Conservation (phyloP, 1,140 invertebrate species). For the Coenobita brevimanus region DNA sequence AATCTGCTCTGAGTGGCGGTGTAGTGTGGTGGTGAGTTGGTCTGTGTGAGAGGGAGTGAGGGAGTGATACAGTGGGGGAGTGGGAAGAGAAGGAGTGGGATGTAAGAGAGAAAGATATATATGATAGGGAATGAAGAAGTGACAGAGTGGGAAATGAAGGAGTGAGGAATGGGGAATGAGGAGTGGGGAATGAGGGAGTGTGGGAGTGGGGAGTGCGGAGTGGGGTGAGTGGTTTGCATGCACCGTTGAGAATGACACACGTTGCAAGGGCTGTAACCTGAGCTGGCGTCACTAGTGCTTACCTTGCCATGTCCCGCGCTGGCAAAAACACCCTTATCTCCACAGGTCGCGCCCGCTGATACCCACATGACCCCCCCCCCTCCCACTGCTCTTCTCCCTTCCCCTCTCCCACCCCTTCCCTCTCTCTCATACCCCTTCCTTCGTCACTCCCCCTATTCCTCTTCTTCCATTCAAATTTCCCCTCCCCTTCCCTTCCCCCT, state of each 20-base stretch:
- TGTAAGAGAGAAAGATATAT: not conserved
- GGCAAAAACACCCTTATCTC: conserved; percentile 19
- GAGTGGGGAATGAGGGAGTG: not conserved
- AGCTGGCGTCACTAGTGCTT: conserved; percentile 6
- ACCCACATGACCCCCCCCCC: not conserved
- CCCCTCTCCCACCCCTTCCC: not conserved
- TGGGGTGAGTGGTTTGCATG: too few relatives aligned
- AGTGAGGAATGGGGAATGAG: not conserved
- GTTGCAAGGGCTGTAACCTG: not conserved
- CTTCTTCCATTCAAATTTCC: not conserved
- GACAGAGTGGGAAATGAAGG: not conserved
- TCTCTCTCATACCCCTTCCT: not conserved
- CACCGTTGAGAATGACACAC: not conserved
- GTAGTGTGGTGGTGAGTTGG: too few relatives aligned
- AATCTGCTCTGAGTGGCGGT: too few relatives aligned
- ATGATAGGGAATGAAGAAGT: not conserved
- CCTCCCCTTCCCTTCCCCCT: too few relatives aligned
- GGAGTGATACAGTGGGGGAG: too few relatives aligned
- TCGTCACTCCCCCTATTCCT: not conserved
- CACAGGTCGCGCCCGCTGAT: not conserved
- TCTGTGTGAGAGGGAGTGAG: too few relatives aligned
- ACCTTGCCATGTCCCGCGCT: not conserved
- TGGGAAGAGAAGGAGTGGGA: not conserved
- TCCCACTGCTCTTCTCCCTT: not conserved
- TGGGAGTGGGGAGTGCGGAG: not conserved